Evolutionary conservation across 2,113 vertebrate species (phyloP).

Genomic region (Halichoerus grypus): DNA sequence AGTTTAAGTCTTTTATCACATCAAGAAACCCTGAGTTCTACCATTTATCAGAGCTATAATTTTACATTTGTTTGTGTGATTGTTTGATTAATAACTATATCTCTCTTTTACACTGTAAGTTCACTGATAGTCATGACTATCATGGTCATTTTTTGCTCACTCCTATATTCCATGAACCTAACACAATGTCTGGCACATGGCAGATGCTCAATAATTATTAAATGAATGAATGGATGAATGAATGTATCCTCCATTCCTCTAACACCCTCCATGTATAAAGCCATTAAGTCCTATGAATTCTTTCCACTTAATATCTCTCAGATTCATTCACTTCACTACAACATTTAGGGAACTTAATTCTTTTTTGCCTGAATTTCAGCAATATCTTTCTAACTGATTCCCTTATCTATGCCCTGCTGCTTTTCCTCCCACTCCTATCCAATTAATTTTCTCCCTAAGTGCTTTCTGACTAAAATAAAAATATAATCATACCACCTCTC

Average conservation of each 20-base stretch:
- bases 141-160: background rate
- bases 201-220: background rate
- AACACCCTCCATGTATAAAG: background rate
- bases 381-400: conserved; percentile 16
- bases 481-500: conserved; percentile 13
- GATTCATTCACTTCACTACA: background rate
- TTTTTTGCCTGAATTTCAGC: conserved; percentile 30
- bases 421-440: conserved; percentile 48
- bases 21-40: background rate
- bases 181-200: background rate
- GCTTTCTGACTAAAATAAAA: conserved; percentile 70
- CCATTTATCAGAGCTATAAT: background rate
- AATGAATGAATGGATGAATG: background rate
- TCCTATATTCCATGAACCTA: background rate
- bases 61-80: background rate
- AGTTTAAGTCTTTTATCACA: background rate
- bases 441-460: conserved; percentile 71
- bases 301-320: background rate
- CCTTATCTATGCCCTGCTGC: conserved; percentile 41
- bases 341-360: conserved; percentile 40
- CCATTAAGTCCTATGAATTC: background rate
- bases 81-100: background rate
- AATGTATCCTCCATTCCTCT: background rate
- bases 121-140: background rate
- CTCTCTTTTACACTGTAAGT: background rate